phyloP scores from a whole-genome alignment of 2,113 vertebrate genomes.

The Pandion haliaetus region DNA sequence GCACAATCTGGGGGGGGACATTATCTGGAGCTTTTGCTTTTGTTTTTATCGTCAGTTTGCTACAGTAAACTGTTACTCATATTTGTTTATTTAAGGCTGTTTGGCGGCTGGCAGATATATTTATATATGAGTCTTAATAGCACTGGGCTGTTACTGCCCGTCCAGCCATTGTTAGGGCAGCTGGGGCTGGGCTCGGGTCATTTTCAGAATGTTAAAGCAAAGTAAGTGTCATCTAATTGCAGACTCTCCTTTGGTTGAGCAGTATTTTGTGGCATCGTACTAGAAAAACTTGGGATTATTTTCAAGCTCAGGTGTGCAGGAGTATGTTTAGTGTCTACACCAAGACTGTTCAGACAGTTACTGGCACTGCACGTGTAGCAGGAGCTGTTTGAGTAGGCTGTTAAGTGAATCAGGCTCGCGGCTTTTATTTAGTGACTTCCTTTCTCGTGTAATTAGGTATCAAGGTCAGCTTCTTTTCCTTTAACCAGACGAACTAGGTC shows the following conservation, averaged over 20 bases:
- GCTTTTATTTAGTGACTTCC: background rate
- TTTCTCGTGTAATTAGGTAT: background rate
- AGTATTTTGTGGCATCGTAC: background rate
- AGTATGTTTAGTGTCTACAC: background rate
- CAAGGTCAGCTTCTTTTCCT: background rate
- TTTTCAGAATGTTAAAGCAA: background rate
- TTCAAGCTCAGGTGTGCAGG: background rate
- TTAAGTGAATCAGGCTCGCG: accelerated
- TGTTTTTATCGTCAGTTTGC: background rate
- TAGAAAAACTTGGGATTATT: background rate
- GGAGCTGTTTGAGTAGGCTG: background rate
- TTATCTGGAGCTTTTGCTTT: background rate
- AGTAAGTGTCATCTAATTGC: background rate
- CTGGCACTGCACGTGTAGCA: accelerated
- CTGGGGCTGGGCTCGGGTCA: background rate
- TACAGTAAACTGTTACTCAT: background rate
- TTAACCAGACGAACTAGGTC: background rate
- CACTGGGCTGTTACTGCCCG: background rate
- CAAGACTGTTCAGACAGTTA: background rate
- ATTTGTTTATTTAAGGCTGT: background rate
- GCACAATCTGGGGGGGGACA: background rate
- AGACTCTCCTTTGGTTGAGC: background rate
- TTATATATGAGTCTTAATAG: background rate
- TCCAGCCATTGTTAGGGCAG: background rate
- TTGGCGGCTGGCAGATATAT: background rate